Evolutionary conservation across 2,888 invertebrate genomes (phyloP).

Genomic region (Camponotus fellah): DNA sequence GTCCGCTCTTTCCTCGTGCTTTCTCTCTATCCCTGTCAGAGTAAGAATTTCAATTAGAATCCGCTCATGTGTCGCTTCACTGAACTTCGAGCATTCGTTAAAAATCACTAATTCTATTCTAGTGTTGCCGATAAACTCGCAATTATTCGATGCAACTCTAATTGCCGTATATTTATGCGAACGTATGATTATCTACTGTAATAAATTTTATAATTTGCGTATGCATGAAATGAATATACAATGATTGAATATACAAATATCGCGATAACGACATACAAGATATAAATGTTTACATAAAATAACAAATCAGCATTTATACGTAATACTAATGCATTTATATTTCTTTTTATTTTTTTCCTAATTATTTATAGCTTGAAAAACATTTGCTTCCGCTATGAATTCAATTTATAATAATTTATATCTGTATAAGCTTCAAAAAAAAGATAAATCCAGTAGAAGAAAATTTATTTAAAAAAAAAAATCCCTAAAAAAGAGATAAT

Average conservation of each 20-base stretch:
- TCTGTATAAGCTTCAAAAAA: not conserved
- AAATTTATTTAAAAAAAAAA: not conserved
- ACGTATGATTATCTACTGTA: not conserved
- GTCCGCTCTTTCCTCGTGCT: not conserved
- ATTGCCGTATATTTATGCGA: not conserved
- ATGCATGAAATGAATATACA: not conserved
- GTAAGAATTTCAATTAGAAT: conserved; percentile 75
- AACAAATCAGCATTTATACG: not conserved
- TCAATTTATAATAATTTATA: not conserved
- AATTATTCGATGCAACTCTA: not conserved
- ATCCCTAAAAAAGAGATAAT: not conserved
- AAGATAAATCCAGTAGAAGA: not conserved
- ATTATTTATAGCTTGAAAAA: not conserved
- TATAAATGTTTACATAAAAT: not conserved
- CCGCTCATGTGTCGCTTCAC: conserved; percentile 45
- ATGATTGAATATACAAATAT: not conserved
- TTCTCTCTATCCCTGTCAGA: conserved; percentile 34
- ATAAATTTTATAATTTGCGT: not conserved
- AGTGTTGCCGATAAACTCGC: conserved; percentile 19
- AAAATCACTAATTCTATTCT: conserved; percentile 48
- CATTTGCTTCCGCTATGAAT: not conserved
- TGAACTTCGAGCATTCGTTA: conserved; percentile 55
- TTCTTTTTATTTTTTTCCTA: not conserved
- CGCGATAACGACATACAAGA: not conserved
- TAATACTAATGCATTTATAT: not conserved